Evolutionary conservation across 1,140 invertebrate species (phyloP).

Genomic region (Carposina sasakii): DNA sequence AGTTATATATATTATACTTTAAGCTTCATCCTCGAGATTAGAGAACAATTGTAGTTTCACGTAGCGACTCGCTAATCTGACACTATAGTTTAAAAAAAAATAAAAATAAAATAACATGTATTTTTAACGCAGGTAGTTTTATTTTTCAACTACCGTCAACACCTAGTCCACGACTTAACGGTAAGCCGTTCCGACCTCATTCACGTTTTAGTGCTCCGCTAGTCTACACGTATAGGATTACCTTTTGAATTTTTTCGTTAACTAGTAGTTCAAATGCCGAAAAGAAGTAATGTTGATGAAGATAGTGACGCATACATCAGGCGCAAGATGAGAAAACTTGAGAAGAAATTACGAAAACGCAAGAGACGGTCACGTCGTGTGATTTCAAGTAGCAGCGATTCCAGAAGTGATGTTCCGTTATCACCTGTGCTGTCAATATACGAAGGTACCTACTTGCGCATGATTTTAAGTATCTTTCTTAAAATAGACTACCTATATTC

Average conservation of each 20-base stretch:
- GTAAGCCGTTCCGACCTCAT: neutral
- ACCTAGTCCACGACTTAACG: neutral
- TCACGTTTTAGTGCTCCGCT: slow-evolving; percentile 1
- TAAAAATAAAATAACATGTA: neutral
- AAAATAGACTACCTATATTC: too few relatives aligned
- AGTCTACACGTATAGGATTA: neutral
- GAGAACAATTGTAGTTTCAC: neutral
- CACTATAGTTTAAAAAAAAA: neutral
- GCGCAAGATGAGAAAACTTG: neutral
- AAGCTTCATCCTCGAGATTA: slow-evolving; percentile 1
- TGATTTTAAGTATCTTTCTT: too few relatives aligned
- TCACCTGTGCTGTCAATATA: neutral
- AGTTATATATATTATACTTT: slow-evolving; percentile 2
- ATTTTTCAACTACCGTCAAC: neutral
- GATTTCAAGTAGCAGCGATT: neutral
- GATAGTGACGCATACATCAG: neutral
- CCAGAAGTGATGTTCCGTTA: neutral
- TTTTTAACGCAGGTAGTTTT: too few relatives aligned
- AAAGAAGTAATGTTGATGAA: neutral
- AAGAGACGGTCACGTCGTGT: neutral
- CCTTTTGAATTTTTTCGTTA: neutral
- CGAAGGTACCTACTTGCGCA: neutral
- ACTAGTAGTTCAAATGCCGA: neutral
- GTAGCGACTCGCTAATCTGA: neutral
- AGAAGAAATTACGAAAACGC: neutral